phyloP scores from a whole-genome alignment of 2,113 vertebrate genomes.

The Brachyhypopomus occidentalis region DNA sequence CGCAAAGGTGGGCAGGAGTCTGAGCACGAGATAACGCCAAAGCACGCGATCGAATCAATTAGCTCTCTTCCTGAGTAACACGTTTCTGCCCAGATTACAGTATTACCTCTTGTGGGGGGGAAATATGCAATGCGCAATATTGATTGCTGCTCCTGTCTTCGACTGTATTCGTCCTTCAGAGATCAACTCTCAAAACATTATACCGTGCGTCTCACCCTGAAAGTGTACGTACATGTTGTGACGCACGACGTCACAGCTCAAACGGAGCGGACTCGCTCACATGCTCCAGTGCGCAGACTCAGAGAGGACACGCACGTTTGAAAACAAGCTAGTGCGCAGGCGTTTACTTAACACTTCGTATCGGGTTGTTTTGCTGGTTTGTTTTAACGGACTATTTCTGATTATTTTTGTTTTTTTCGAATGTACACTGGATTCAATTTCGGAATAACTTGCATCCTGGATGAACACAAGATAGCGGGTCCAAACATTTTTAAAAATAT shows the following conservation, averaged over 20 bases:
- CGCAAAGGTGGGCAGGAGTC: conserved; percentile 7
- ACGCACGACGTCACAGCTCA: conserved; percentile 51
- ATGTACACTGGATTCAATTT: too few species aligned
- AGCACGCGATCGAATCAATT: conserved; percentile 28
- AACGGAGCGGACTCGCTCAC: conserved; percentile 44
- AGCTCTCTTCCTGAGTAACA: neutral
- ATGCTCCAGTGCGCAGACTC: conserved; percentile 16
- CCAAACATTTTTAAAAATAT: too few species aligned
- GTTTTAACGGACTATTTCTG: too few species aligned
- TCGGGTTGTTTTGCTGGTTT: neutral
- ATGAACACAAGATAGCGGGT: too few species aligned
- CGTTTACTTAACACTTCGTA: conserved; percentile 55
- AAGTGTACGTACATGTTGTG: conserved; percentile 52
- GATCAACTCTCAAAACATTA: conserved; percentile 50
- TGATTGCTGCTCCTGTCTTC: conserved; percentile 25
- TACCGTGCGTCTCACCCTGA: conserved; percentile 62
- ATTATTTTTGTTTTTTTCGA: too few species aligned
- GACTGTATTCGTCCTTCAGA: conserved; percentile 31
- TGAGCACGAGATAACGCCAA: conserved; percentile 29
- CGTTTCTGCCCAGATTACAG: neutral
- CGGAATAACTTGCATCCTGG: too few species aligned
- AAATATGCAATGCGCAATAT: conserved; percentile 21
- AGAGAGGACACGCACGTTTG: neutral
- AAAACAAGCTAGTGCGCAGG: conserved; percentile 32
- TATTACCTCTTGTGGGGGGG: conserved; percentile 44